Percentiles rank a stretch among this genome's conserved stretches.
These are phyloP conservation scores for Gadus chalcogrammus DNA, from an alignment of 2,113 vertebrate genomes.

Conservation along the genomic window DNA sequence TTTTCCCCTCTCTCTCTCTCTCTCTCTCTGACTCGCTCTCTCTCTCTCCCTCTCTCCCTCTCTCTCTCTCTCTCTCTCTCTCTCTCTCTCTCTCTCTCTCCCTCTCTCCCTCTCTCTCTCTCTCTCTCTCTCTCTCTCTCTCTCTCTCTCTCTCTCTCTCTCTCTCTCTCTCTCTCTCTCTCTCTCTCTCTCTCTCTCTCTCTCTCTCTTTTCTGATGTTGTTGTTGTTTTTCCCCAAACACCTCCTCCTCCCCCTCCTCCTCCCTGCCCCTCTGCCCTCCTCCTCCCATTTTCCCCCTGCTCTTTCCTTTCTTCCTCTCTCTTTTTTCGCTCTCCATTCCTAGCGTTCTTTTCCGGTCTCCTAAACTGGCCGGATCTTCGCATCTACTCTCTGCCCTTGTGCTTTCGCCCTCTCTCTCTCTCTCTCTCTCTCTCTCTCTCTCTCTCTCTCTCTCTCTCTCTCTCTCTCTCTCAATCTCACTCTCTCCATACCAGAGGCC, in stretches of 20 bases:
- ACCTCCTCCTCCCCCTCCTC: background rate
- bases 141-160: too few relatives aligned
- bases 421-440: background rate
- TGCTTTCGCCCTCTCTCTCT: background rate
- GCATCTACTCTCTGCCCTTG: too few relatives aligned
- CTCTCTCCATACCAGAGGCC: constrained; percentile 27
- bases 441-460: constrained; percentile 2
- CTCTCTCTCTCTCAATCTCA: constrained; percentile 18
- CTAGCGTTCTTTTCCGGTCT: too few relatives aligned
- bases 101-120: too few relatives aligned
- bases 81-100: too few relatives aligned
- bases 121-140: background rate
- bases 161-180: too few relatives aligned
- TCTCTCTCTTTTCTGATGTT: background rate
- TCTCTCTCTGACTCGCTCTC: too few relatives aligned
- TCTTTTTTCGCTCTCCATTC: background rate
- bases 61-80: too few relatives aligned
- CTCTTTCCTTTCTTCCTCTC: constrained; percentile 9
- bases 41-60: too few relatives aligned
- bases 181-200: too few relatives aligned
- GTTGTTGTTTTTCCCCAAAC: too few relatives aligned
- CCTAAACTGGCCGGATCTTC: too few relatives aligned
- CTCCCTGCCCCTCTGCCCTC: background rate
- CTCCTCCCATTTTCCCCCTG: background rate
- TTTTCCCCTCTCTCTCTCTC: background rate